Percentiles rank a stretch among this genome's conserved stretches.
These are phyloP conservation scores for Metridium senile DNA, from an alignment of 92 coral and sea anemone species.

Conservation along the genomic window DNA sequence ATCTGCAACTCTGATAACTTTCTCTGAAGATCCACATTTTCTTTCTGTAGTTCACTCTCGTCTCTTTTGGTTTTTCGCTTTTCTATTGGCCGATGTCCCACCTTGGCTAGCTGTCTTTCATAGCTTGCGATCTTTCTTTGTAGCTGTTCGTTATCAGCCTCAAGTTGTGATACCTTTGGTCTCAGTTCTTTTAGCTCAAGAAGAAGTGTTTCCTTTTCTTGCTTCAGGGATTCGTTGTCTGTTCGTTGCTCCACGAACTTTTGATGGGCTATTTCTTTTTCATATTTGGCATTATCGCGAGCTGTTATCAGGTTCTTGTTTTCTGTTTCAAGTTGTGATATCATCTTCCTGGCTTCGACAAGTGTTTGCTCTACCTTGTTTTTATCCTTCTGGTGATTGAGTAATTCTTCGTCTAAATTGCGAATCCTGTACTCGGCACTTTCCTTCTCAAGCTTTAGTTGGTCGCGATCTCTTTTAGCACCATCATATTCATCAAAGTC, in stretches of 20 bases:
- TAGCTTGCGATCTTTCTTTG: constrained; percentile 42
- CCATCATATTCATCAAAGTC: constrained; percentile 84
- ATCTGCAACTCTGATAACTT: constrained; percentile 43
- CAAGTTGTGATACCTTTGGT: constrained; percentile 36
- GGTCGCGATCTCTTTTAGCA: constrained; percentile 73
- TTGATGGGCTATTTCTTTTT: constrained; percentile 61
- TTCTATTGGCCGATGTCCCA: constrained; percentile 19
- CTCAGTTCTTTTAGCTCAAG: constrained; percentile 50
- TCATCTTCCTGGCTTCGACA: constrained; percentile 57
- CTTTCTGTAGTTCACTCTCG: constrained; percentile 53
- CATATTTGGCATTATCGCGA: constrained; percentile 67
- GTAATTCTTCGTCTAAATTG: constrained; percentile 54
- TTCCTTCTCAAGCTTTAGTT: constrained; percentile 58
- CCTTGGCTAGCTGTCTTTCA: constrained; percentile 45
- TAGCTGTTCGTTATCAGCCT: constrained; percentile 26
- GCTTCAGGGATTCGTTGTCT: constrained; percentile 71
- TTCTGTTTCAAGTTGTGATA: constrained; percentile 63
- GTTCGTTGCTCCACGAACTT: constrained; percentile 65
- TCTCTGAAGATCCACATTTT: constrained; percentile 47
- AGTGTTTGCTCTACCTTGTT: constrained; percentile 39
- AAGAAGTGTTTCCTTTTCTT: constrained; percentile 62
- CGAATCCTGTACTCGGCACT: constrained; percentile 52
- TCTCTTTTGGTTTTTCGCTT: constrained; percentile 43
- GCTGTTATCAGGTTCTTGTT: constrained; percentile 60
- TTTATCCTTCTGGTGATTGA: constrained; percentile 51